Conservation (phyloP, 2,888 invertebrate species). For the Frankliniella fusca region DNA sequence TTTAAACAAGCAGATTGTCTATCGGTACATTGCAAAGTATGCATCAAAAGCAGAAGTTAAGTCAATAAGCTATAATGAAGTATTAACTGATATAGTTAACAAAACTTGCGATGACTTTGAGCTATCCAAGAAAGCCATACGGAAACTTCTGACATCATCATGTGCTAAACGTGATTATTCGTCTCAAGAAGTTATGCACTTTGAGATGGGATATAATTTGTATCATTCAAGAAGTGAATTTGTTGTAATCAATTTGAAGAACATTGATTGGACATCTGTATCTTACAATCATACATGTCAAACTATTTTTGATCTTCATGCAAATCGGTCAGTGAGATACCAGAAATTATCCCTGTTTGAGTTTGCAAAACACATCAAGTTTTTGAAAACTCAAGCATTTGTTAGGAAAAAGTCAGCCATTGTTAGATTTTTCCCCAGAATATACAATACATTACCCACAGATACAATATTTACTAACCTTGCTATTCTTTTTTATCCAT, state of each 20-base stretch:
- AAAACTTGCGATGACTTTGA: conserved; percentile 5
- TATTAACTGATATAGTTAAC: neutral
- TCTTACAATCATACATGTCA: no score
- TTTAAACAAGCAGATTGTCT: conserved; percentile 27
- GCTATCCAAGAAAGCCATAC: conserved; percentile 28
- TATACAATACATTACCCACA: no score
- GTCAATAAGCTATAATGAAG: neutral
- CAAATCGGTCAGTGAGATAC: no score
- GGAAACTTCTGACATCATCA: conserved; percentile 32
- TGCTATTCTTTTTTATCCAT: no score
- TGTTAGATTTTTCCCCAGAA: no score
- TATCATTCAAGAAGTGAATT: no score
- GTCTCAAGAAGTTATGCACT: conserved; percentile 34
- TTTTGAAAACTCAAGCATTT: no score
- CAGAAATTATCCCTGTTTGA: no score
- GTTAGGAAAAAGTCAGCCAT: no score
- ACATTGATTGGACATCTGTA: neutral
- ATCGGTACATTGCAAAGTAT: conserved; percentile 36
- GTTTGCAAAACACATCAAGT: no score
- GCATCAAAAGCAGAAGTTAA: conserved; percentile 32
- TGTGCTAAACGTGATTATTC: conserved; percentile 35
- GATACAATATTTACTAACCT: no score
- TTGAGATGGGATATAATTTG: conserved; percentile 33
- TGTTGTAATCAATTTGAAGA: conserved; percentile 28
- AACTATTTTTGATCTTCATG: no score